A percentile compares a stretch with the other conserved stretches of the same genome.
phyloP scores from a whole-genome alignment of 37 sponge, comb jelly and placozoan species.

The Hexactinellida sp. region DNA sequence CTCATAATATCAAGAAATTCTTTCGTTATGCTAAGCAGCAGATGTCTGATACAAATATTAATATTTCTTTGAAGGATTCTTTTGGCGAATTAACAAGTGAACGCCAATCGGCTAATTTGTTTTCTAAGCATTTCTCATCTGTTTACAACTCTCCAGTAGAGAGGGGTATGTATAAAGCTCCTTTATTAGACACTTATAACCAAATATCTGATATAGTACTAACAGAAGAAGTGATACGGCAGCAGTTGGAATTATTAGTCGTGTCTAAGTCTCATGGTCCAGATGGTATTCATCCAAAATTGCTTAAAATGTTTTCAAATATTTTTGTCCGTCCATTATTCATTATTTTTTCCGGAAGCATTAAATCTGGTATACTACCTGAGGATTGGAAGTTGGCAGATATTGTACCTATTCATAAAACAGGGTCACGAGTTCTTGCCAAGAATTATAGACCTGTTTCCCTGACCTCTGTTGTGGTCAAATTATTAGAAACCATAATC shows the following conservation, averaged over 20 bases:
- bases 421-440: conserved; percentile 3
- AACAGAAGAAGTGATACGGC: background rate
- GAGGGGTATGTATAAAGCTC: background rate
- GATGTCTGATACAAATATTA: background rate
- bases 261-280: background rate
- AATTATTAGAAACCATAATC: conserved; percentile 23
- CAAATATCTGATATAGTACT: background rate
- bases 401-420: conserved; percentile 26
- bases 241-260: background rate
- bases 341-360: background rate
- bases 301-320: background rate
- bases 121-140: background rate
- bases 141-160: background rate
- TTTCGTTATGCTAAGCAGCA: background rate
- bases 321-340: background rate
- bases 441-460: conserved; percentile 26
- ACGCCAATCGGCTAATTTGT: background rate
- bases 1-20: background rate
- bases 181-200: background rate
- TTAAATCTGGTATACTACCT: conserved; percentile 17
- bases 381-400: conserved; percentile 24
- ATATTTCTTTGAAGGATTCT: background rate
- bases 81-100: background rate
- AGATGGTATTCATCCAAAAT: background rate
- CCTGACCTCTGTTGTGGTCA: conserved; percentile 19